Evolutionary conservation across 1,140 invertebrate genomes (phyloP).

Genomic region (Pentalonia nigronervosa): DNA sequence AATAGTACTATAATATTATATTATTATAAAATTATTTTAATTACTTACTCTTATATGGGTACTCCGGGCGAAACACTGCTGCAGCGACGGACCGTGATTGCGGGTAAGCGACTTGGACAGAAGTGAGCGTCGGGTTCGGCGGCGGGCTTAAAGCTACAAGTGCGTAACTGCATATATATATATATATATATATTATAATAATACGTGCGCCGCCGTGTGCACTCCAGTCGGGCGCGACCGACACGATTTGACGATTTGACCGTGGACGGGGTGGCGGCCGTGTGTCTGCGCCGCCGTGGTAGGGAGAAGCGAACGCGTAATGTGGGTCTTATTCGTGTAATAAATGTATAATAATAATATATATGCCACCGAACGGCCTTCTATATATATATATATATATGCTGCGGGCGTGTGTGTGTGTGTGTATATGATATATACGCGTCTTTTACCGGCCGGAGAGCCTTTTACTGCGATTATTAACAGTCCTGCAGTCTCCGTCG

Average conservation of each 20-base stretch:
- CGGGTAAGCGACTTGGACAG: neutral
- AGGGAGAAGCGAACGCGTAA: neutral
- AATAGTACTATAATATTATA: neutral
- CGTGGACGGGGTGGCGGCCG: constrained; percentile 26
- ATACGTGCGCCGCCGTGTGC: neutral
- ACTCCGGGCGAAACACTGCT: neutral
- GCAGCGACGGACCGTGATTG: neutral
- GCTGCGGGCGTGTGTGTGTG: neutral
- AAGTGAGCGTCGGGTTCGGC: neutral
- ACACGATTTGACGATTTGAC: constrained; percentile 45
- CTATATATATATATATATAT: neutral
- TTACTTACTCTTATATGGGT: neutral
- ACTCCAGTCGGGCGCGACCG: neutral
- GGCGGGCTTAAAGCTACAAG: neutral
- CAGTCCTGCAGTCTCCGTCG: neutral
- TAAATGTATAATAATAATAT: constrained; percentile 8
- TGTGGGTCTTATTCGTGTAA: constrained; percentile 21
- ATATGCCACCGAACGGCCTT: neutral
- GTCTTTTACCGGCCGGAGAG: neutral
- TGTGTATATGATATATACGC: neutral
- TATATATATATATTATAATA: constrained; percentile 19
- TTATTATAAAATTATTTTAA: neutral
- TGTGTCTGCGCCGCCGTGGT: neutral
- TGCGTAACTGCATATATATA: neutral
- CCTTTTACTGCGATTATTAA: constrained; percentile 35